phyloP scores from a whole-genome alignment of 2,797 vertebrate species.

The Oreochromis mossambicus region DNA sequence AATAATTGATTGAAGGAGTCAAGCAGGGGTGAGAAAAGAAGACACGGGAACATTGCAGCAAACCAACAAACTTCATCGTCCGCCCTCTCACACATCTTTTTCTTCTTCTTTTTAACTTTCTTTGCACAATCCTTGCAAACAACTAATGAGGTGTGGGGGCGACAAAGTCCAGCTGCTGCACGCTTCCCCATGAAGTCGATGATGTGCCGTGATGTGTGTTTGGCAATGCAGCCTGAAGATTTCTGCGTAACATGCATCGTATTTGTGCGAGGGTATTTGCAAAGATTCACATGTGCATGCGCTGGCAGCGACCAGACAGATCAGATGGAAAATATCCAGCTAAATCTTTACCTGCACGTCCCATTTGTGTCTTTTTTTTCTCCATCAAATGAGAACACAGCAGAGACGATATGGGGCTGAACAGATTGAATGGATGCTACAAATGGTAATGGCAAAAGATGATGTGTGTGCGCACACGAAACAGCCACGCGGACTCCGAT shows the following conservation, averaged over 20 bases:
- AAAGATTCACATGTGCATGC: background rate
- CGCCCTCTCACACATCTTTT: background rate
- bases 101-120: background rate
- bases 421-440: slow-evolving; percentile 37
- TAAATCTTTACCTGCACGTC: background rate
- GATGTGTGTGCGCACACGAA: slow-evolving; percentile 8
- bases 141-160: slow-evolving; percentile 41
- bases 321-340: background rate
- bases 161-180: background rate
- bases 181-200: background rate
- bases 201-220: background rate
- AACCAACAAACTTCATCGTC: slow-evolving; percentile 4
- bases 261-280: background rate
- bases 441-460: slow-evolving; percentile 45
- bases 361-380: slow-evolving; percentile 10
- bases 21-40: slow-evolving; percentile 8
- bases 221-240: background rate
- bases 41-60: slow-evolving; percentile 2
- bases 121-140: slow-evolving; percentile 20
- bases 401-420: slow-evolving; percentile 12
- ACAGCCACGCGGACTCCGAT: slow-evolving; percentile 37
- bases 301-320: background rate
- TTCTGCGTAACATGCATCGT: background rate
- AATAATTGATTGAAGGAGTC: slow-evolving; percentile 39
- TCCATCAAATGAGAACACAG: slow-evolving; percentile 31